A percentile compares a stretch with the other conserved stretches of the same genome.
Conservation (phyloP, 1,140 invertebrate species). For the Ditylenchus dipsaci region DNA sequence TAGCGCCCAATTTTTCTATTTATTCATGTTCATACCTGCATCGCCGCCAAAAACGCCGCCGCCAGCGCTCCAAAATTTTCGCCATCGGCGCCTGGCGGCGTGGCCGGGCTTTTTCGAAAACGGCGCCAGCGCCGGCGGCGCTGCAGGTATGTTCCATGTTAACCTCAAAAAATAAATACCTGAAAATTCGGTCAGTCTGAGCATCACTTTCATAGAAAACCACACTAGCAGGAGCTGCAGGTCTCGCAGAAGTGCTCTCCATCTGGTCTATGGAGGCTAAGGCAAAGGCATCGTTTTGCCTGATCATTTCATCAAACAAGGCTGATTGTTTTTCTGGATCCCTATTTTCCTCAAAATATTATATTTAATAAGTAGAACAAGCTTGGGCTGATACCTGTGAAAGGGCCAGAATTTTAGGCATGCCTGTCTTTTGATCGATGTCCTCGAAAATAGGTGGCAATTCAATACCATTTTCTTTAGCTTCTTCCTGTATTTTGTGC, state of each 20-base stretch:
- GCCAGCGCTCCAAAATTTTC: too few relatives aligned
- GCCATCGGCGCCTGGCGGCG: too few relatives aligned
- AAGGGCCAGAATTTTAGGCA: conserved; percentile 47
- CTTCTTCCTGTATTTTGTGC: conserved; percentile 56
- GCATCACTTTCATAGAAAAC: conserved; percentile 38
- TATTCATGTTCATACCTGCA: too few relatives aligned
- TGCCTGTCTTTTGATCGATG: conserved; percentile 52
- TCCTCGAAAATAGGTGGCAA: conserved; percentile 54
- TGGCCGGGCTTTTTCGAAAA: too few relatives aligned
- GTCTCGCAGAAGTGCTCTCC: not conserved
- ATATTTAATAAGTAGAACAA: too few relatives aligned
- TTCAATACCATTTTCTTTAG: conserved; percentile 54
- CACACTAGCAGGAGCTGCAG: conserved; percentile 16
- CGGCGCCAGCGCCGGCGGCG: too few relatives aligned
- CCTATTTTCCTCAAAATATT: not conserved
- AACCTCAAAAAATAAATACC: conserved; percentile 25
- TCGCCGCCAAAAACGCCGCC: too few relatives aligned
- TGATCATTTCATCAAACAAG: conserved; percentile 40
- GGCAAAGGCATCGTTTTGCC: conserved; percentile 8
- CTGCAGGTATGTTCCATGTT: too few relatives aligned
- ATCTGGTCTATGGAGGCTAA: not conserved
- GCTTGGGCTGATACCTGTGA: not conserved
- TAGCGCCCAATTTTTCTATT: too few relatives aligned
- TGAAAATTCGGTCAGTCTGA: conserved; percentile 48
- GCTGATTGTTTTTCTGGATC: conserved; percentile 35